Evolutionary conservation across 2,113 vertebrate species (phyloP).

Genomic region (Brevimyrus niger): DNA sequence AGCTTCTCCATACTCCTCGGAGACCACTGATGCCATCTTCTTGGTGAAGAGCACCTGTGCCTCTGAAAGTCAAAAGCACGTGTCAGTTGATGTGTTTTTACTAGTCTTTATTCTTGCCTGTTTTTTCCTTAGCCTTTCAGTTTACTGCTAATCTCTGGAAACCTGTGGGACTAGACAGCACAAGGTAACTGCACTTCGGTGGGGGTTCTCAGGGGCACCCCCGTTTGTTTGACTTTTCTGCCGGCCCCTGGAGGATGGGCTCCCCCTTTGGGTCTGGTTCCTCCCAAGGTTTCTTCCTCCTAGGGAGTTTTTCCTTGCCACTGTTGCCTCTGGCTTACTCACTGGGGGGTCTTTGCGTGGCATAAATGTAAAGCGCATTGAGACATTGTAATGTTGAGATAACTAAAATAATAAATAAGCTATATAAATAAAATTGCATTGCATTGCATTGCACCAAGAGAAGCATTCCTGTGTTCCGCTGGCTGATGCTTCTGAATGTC

Average conservation of each 20-base stretch:
- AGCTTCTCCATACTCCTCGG: conserved; percentile 71
- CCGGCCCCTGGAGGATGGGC: too few species aligned
- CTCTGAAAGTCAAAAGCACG: conserved; percentile 52
- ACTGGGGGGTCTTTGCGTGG: too few species aligned
- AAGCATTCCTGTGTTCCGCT: background rate
- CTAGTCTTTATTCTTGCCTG: background rate
- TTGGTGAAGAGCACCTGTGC: conserved; percentile 74
- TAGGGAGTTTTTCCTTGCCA: too few species aligned
- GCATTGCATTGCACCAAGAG: too few species aligned
- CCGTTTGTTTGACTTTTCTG: too few species aligned
- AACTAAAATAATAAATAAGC: too few species aligned
- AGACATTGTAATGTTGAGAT: too few species aligned
- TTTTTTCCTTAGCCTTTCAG: background rate
- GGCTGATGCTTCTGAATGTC: background rate
- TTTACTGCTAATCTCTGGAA: background rate
- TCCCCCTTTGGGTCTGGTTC: too few species aligned
- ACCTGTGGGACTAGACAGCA: background rate
- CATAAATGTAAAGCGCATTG: too few species aligned
- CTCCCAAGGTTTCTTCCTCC: too few species aligned
- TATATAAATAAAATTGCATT: too few species aligned
- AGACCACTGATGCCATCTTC: conserved; percentile 66
- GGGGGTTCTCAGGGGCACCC: background rate
- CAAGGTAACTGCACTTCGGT: background rate
- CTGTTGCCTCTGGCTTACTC: too few species aligned
- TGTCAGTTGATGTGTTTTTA: background rate